A percentile compares a stretch with the other conserved stretches of the same genome.
These are phyloP conservation scores for Apostichopus parvimensis DNA, from an alignment of 35 echinoderm and acorn worm genomes.

Conservation along the genomic window DNA sequence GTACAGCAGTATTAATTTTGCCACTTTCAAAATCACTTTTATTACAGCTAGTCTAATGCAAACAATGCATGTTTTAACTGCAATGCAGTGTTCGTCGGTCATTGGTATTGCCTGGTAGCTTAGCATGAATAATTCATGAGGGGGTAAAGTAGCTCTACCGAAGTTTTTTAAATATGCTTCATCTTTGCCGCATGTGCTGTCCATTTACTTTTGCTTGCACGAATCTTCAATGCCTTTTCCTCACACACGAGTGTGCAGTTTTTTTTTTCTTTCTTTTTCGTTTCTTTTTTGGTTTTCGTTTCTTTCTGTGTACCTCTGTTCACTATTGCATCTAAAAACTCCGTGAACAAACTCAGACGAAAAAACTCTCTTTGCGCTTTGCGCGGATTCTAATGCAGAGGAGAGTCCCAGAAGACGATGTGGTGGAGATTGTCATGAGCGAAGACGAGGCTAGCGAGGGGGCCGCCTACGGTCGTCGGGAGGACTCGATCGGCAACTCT, in stretches of 20 bases:
- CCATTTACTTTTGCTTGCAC: conserved; percentile 39
- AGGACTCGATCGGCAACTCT: background rate
- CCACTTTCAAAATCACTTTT: too few species aligned
- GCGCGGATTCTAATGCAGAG: conserved; percentile 61
- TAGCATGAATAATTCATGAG: too few species aligned
- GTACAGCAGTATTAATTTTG: too few species aligned
- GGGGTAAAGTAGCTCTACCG: too few species aligned
- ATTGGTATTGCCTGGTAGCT: too few species aligned
- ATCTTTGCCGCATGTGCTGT: conserved; percentile 45
- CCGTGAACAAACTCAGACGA: conserved; percentile 27
- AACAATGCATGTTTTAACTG: too few species aligned
- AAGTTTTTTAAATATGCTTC: background rate
- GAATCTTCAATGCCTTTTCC: conserved; percentile 6
- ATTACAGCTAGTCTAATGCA: too few species aligned
- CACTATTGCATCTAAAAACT: conserved; percentile 24
- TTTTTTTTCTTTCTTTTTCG: conserved; percentile 11
- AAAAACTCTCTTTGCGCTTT: conserved; percentile 59
- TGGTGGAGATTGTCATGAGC: conserved; percentile 20
- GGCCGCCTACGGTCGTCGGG: background rate
- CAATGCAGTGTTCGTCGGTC: too few species aligned
- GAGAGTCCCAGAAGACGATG: conserved; percentile 11
- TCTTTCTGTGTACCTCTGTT: background rate
- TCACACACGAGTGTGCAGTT: conserved; percentile 27
- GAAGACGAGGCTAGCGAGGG: conserved; percentile 12
- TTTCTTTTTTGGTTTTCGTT: conserved; percentile 9